These are phyloP conservation scores for Vidua chalybeata DNA, from an alignment of 2,113 vertebrate species.

Conservation along the genomic window DNA sequence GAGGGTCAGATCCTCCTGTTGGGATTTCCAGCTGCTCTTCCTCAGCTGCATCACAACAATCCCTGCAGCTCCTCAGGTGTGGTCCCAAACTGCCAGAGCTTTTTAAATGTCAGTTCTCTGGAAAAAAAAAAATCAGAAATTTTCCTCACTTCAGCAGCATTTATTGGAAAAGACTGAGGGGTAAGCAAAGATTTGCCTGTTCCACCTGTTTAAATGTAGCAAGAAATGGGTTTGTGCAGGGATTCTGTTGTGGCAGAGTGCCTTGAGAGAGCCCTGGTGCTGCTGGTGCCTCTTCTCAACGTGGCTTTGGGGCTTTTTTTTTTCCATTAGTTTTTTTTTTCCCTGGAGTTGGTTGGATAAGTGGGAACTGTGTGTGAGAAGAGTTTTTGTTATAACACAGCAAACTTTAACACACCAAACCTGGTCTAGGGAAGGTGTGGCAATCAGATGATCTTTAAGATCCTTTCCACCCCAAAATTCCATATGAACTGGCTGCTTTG, in stretches of 20 bases:
- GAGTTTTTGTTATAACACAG: fast-evolving
- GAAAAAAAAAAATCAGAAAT: neutral
- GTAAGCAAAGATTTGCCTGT: neutral
- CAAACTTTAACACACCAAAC: too few relatives aligned
- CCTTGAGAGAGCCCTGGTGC: neutral
- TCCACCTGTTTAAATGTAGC: neutral
- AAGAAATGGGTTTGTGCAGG: neutral
- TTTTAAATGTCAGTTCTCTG: neutral
- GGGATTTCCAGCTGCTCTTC: neutral
- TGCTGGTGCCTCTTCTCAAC: neutral
- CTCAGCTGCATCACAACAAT: fast-evolving
- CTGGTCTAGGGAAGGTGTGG: neutral
- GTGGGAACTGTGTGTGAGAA: neutral
- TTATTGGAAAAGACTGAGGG: neutral
- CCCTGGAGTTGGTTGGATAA: neutral
- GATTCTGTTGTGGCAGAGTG: neutral
- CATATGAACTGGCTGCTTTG: fast-evolving
- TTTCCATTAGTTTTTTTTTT: neutral
- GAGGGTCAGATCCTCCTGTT: neutral
- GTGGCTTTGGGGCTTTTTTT: neutral
- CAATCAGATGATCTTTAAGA: neutral
- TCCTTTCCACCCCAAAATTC: neutral
- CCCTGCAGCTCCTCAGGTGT: neutral
- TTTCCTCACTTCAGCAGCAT: neutral
- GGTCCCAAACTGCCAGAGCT: neutral